phyloP scores from a whole-genome alignment of 2,113 vertebrate genomes.

The Isichthys henryi region DNA sequence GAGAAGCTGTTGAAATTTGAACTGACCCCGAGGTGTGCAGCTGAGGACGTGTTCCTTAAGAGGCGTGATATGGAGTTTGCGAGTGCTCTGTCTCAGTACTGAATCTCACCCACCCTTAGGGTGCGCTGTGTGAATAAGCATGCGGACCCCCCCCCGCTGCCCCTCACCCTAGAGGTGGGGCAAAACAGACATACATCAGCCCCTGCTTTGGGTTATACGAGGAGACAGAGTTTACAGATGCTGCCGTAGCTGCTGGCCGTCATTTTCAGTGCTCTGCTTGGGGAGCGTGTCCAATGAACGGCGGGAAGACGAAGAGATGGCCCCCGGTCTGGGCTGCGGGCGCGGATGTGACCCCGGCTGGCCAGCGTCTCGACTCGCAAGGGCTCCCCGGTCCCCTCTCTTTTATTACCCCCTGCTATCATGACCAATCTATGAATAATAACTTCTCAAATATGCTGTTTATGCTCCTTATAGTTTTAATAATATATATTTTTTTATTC shows the following conservation, averaged over 20 bases:
- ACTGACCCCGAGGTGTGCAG: background rate
- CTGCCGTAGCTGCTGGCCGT: constrained; percentile 52
- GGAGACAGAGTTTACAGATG: constrained; percentile 39
- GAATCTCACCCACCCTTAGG: constrained; percentile 49
- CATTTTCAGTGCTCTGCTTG: constrained; percentile 65
- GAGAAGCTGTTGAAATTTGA: background rate
- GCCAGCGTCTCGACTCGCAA: background rate
- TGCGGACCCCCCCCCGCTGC: constrained; percentile 29
- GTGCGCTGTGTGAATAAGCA: constrained; percentile 69
- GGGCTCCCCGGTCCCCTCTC: background rate
- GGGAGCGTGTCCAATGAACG: constrained; percentile 61
- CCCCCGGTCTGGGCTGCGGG: constrained; percentile 34
- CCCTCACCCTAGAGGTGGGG: constrained; percentile 44
- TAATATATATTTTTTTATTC: background rate
- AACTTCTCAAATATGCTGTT: background rate
- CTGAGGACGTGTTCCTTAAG: background rate
- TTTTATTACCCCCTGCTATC: background rate
- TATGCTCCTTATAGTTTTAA: background rate
- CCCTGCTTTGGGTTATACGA: constrained; percentile 54
- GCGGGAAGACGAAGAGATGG: constrained; percentile 50
- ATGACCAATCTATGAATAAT: constrained; percentile 21
- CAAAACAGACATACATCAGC: constrained; percentile 61
- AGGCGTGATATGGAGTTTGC: constrained; percentile 19
- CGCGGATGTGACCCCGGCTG: constrained; percentile 18
- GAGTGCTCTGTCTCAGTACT: background rate